Conservation (phyloP, 2,888 invertebrate species). For the Holacanthella duospinosa region DNA sequence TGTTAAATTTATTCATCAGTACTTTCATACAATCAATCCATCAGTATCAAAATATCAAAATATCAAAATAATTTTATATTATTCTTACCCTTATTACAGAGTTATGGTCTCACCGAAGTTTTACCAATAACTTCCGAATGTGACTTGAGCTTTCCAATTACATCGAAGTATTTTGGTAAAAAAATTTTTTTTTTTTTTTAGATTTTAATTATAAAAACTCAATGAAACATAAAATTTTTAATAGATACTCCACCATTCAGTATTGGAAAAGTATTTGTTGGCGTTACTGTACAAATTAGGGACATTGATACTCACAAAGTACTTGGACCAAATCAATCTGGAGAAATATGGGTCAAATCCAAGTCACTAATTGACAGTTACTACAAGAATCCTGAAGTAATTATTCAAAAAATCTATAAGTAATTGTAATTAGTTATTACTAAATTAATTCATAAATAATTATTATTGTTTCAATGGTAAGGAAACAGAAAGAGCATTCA, state of each 20-base stretch:
- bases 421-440: background rate
- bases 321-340: constrained; percentile 40
- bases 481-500: constrained; percentile 24
- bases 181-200: background rate
- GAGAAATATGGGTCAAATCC: constrained; percentile 43
- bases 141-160: constrained; percentile 12
- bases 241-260: background rate
- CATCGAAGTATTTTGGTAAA: background rate
- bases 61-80: constrained; percentile 6
- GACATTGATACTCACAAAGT: constrained; percentile 18
- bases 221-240: too few relatives aligned
- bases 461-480: constrained; percentile 8
- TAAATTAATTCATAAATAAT: constrained; percentile 1
- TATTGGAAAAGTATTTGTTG: background rate
- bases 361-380: constrained; percentile 16
- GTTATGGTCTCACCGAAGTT: constrained; percentile 31
- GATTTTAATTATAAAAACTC: background rate
- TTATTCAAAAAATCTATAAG: background rate
- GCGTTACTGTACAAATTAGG: background rate
- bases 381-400: constrained; percentile 20
- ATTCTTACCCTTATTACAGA: constrained; percentile 9
- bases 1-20: background rate
- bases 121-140: constrained; percentile 18
- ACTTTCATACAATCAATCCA: background rate
- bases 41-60: too few relatives aligned